Percentiles rank a stretch among this genome's conserved stretches.
Conservation (phyloP, 2,888 invertebrate genomes). For the Hydropsyche betteni region DNA sequence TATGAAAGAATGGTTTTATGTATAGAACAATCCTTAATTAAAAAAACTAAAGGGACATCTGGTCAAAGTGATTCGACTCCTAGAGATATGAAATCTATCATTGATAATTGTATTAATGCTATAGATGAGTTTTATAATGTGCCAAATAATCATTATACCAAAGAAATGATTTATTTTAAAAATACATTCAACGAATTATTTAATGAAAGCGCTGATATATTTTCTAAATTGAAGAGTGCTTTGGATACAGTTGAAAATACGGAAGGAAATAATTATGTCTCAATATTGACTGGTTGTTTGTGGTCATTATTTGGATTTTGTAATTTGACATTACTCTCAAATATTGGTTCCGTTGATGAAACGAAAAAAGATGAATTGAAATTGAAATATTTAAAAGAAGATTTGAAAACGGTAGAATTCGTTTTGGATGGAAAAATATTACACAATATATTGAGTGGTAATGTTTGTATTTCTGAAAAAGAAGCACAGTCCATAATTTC, state of each 20-base stretch:
- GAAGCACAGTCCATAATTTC: constrained; percentile 34
- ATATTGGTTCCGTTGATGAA: constrained; percentile 82
- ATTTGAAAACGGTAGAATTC: constrained; percentile 69
- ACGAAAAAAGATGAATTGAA: constrained; percentile 80
- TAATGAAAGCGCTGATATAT: constrained; percentile 46
- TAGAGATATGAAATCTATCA: constrained; percentile 17
- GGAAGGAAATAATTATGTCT: not conserved
- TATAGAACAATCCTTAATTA: constrained; percentile 38
- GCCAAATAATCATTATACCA: constrained; percentile 44
- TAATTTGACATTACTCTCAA: constrained; percentile 59
- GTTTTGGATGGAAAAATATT: constrained; percentile 68
- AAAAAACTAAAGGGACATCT: not conserved
- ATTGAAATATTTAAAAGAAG: constrained; percentile 73
- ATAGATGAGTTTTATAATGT: constrained; percentile 46
- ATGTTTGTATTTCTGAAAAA: constrained; percentile 52
- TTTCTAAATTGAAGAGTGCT: constrained; percentile 53
- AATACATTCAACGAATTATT: constrained; percentile 49
- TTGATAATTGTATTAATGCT: constrained; percentile 45
- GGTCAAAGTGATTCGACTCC: not conserved
- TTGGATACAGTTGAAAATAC: constrained; percentile 52
- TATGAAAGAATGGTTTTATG: constrained; percentile 47
- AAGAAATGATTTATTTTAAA: constrained; percentile 49
- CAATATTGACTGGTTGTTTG: constrained; percentile 32
- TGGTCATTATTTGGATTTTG: constrained; percentile 48
- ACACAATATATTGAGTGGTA: constrained; percentile 61